Percentiles rank a stretch among this genome's conserved stretches.
These are phyloP conservation scores for Rhincodon typus DNA, from an alignment of 2,797 vertebrate genomes.

Conservation along the genomic window DNA sequence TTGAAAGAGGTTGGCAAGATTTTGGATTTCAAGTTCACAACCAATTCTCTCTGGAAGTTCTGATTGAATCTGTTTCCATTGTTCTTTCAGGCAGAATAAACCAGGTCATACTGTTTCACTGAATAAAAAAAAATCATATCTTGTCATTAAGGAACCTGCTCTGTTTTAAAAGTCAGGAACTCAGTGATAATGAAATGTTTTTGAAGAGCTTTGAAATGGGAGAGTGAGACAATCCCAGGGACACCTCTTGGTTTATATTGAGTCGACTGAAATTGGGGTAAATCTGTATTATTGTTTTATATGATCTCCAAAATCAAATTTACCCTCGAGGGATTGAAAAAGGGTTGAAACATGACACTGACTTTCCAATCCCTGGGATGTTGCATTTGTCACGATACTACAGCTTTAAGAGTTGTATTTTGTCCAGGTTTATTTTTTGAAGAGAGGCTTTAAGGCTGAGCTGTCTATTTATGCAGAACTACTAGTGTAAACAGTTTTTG, in stretches of 20 bases:
- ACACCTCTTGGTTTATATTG: neutral
- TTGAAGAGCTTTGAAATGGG: no score
- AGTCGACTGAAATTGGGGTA: neutral
- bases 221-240: neutral
- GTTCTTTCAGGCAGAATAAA: neutral
- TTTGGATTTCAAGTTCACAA: neutral
- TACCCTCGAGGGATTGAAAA: neutral
- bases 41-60: neutral
- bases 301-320: neutral
- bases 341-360: neutral
- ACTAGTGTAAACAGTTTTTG: no score
- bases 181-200: neutral
- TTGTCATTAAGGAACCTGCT: neutral
- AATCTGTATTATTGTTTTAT: neutral
- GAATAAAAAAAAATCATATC: neutral
- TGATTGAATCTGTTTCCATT: neutral
- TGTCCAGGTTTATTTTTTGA: no score
- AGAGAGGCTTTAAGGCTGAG: no score
- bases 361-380: neutral
- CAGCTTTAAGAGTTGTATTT: no score
- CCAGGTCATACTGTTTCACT: neutral
- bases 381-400: no score
- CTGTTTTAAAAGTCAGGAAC: neutral
- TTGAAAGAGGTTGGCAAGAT: neutral
- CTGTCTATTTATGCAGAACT: no score